These are phyloP conservation scores for Spatulosminthurus flaviceps DNA, from an alignment of 2,888 invertebrate genomes.

Conservation along the genomic window DNA sequence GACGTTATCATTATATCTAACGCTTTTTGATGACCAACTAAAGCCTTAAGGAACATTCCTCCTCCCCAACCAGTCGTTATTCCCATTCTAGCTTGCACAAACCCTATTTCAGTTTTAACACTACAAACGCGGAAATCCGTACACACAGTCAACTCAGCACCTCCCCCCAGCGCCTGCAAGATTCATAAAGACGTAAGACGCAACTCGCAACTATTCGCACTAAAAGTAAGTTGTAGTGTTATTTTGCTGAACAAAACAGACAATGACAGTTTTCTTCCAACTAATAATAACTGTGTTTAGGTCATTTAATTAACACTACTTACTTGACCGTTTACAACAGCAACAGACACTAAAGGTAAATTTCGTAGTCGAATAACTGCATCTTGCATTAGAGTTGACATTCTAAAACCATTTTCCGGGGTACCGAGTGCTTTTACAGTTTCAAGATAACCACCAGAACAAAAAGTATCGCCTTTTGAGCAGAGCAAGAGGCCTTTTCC, in stretches of 20 bases:
- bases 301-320: neutral
- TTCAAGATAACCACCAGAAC: constrained; percentile 67
- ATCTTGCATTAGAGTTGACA: constrained; percentile 68
- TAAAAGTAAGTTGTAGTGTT: neutral
- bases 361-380: constrained; percentile 66
- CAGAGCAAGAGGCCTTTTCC: constrained; percentile 67
- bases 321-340: constrained; percentile 67
- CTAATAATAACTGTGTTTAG: too few relatives aligned
- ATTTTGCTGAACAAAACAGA: neutral
- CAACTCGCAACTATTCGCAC: neutral
- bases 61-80: constrained; percentile 70
- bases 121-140: constrained; percentile 69
- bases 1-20: constrained; percentile 66
- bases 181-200: constrained; percentile 13
- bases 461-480: constrained; percentile 68
- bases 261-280: neutral
- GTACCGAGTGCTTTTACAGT: constrained; percentile 65
- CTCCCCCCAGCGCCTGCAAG: constrained; percentile 69
- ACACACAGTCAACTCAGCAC: constrained; percentile 69
- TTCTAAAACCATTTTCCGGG: constrained; percentile 66
- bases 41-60: constrained; percentile 66
- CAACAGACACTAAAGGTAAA: constrained; percentile 68
- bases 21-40: constrained; percentile 67
- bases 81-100: constrained; percentile 69
- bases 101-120: constrained; percentile 66